Conservation (phyloP, 2,797 vertebrate genomes). For the Liparis tanakae region DNA sequence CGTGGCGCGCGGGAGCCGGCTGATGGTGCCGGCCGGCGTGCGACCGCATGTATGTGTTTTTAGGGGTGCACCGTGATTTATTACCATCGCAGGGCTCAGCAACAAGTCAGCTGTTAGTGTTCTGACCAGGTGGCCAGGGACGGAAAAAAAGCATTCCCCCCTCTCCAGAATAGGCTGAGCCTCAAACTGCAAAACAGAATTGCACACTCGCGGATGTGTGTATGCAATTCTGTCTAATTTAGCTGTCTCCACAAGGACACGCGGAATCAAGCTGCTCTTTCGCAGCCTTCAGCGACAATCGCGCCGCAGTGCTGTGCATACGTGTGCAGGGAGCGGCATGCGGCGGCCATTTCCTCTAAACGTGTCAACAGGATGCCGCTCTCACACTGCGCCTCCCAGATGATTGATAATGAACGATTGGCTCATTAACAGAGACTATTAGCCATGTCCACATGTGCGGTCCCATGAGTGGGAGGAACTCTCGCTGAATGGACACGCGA, state of each 20-base stretch:
- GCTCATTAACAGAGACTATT: conserved; percentile 89
- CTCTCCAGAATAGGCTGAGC: conserved; percentile 62
- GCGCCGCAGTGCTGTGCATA: conserved; percentile 56
- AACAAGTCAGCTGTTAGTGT: conserved; percentile 84
- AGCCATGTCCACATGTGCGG: conserved; percentile 85
- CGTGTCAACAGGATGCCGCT: conserved; percentile 80
- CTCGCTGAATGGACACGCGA: conserved; percentile 83
- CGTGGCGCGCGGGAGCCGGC: conserved; percentile 38
- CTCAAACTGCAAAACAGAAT: conserved; percentile 45
- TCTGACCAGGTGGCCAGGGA: conserved; percentile 85
- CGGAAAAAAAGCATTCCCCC: conserved; percentile 77
- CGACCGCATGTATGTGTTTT: conserved; percentile 39
- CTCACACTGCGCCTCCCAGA: conserved; percentile 78
- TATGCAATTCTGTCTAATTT: conserved; percentile 74
- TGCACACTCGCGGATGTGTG: conserved; percentile 1
- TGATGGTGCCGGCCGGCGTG: conserved; percentile 26
- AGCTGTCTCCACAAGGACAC: conserved; percentile 72
- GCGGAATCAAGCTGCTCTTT: conserved; percentile 68
- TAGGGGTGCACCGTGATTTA: conserved; percentile 76
- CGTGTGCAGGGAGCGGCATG: conserved; percentile 45
- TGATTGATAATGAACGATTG: conserved; percentile 88
- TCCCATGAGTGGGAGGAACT: conserved; percentile 81
- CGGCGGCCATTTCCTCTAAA: conserved; percentile 75
- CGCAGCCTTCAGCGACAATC: conserved; percentile 65
- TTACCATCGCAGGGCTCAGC: conserved; percentile 74